These are phyloP conservation scores for Drosophila simulans DNA, from an alignment of 1,140 invertebrate genomes.

Conservation along the genomic window DNA sequence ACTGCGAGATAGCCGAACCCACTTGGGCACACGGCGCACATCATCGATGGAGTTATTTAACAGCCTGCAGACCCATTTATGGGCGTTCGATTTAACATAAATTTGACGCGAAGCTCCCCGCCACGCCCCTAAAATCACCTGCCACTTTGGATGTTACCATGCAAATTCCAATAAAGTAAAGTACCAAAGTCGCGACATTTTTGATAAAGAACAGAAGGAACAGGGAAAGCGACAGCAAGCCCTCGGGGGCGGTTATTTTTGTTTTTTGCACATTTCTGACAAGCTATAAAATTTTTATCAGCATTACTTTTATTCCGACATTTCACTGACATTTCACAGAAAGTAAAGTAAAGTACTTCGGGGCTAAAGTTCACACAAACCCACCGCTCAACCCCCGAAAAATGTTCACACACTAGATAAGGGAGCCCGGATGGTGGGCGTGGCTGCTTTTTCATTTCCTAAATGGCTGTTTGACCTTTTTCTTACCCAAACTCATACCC, in stretches of 20 bases:
- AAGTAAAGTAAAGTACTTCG: slow-evolving; percentile 57
- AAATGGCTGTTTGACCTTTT: slow-evolving; percentile 78
- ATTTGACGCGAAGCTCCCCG: slow-evolving; percentile 41
- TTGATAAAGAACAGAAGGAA: slow-evolving; percentile 64
- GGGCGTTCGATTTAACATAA: slow-evolving; percentile 78
- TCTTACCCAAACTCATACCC: slow-evolving; percentile 7
- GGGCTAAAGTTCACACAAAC: slow-evolving; percentile 28
- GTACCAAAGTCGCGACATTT: slow-evolving; percentile 75
- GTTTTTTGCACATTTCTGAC: slow-evolving; percentile 70
- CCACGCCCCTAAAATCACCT: slow-evolving; percentile 44
- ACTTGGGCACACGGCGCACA: slow-evolving; percentile 21
- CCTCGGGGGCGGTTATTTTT: slow-evolving; percentile 35
- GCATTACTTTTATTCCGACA: slow-evolving; percentile 83
- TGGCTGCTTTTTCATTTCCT: slow-evolving; percentile 66
- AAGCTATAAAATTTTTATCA: slow-evolving; percentile 83
- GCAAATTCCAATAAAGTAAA: slow-evolving; percentile 83
- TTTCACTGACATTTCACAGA: slow-evolving; percentile 78
- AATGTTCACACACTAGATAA: slow-evolving; percentile 51
- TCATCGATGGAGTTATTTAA: slow-evolving; percentile 59
- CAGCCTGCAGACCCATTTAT: slow-evolving; percentile 57
- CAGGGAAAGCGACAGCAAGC: slow-evolving; percentile 23
- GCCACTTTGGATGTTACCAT: slow-evolving; percentile 41
- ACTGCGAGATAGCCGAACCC: slow-evolving; percentile 50
- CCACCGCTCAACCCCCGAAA: slow-evolving; percentile 7
- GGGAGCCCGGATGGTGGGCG: slow-evolving; percentile 47